Evolutionary conservation across 30 jellyfish, hydroid and myxozoan species (phyloP), one percentile per base, ranked within the genome.

Genomic region (Aurelia aurita): DNA sequence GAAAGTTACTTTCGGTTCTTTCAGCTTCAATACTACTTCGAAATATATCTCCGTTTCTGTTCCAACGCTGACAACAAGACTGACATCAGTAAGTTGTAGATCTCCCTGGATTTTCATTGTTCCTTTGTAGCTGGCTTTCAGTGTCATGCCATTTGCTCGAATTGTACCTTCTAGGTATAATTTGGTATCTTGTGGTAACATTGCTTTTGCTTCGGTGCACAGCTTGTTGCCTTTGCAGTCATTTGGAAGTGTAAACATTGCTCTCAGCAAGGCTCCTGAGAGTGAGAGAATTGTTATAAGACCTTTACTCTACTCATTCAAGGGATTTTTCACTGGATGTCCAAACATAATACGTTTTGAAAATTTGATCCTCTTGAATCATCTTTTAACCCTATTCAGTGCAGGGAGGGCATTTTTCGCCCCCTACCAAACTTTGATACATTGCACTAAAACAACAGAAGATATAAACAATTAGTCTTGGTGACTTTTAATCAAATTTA

Each of bases 151-250:
- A 66, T 49, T 61, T 2, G 84, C 19, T 39, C 60, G 29, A 10
- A 91, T 66, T 23, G 69, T 65, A 19, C 98, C 98, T 39, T 91
- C 94, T 35, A 91, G 67, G 54, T 23, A 26, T 18, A 91, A 78
- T 75, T 71, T 84, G 18, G 98, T 83, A 28, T 88, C 96, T 28
- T 88, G 71, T 1, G 34, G 54, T 55, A 91, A 74, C 60, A 85
- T 74, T 54, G 86, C 88, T 51, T 83, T 85, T 23, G 91, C 94
- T 59, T 85, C 79, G 45, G 69, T 90, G 82, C 98, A 91, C 27
- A 91, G 76, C 51, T 74, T 58, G 49, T 91, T 96, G 23, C 93
- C 93, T 64, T 91, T 83, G 88, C 98, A 91, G 43, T 91, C 94
- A 27, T 61, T 54, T 2, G 98, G 98, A 60, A 85, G 62, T 28